Conservation (phyloP, 1,140 invertebrate species). For the Brachionus rotundiformis region DNA sequence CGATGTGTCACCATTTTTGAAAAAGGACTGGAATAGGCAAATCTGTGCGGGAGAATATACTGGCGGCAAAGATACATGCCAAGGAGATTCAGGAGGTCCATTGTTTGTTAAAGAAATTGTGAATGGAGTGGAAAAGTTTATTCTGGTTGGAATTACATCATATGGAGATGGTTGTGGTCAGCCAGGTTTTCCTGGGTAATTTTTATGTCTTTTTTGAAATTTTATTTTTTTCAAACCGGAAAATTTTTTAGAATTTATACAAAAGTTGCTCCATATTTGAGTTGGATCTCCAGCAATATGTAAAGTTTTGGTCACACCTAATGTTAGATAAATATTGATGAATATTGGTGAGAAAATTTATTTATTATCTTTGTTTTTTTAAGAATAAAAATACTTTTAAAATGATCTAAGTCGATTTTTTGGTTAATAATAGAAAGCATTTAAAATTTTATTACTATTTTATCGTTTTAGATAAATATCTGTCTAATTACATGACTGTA, state of each 20-base stretch:
- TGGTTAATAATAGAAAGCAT: too few species aligned
- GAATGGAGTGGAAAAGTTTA: conserved; percentile 3
- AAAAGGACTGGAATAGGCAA: conserved; percentile 36
- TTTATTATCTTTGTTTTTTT: background rate
- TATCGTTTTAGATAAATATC: too few species aligned
- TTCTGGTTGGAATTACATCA: conserved; percentile 46
- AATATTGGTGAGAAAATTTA: background rate
- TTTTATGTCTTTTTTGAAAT: background rate
- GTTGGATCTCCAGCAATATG: conserved; percentile 35
- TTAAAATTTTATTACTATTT: too few species aligned
- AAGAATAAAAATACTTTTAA: too few species aligned
- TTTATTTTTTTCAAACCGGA: background rate
- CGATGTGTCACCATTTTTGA: background rate
- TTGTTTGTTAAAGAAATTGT: conserved; percentile 14
- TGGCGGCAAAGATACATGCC: conserved; percentile 48
- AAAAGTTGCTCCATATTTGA: conserved; percentile 11
- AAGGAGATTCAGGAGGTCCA: conserved; percentile 47
- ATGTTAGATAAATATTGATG: too few species aligned
- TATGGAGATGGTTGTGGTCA: conserved; percentile 45
- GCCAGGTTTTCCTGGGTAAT: conserved; percentile 15
- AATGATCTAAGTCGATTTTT: too few species aligned
- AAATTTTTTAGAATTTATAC: conserved; percentile 49
- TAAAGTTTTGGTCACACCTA: background rate
- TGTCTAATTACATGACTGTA: too few species aligned
- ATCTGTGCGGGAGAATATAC: conserved; percentile 36